Evolutionary conservation across 1,140 invertebrate species (phyloP).

Genomic region (Halictus rubicundus): DNA sequence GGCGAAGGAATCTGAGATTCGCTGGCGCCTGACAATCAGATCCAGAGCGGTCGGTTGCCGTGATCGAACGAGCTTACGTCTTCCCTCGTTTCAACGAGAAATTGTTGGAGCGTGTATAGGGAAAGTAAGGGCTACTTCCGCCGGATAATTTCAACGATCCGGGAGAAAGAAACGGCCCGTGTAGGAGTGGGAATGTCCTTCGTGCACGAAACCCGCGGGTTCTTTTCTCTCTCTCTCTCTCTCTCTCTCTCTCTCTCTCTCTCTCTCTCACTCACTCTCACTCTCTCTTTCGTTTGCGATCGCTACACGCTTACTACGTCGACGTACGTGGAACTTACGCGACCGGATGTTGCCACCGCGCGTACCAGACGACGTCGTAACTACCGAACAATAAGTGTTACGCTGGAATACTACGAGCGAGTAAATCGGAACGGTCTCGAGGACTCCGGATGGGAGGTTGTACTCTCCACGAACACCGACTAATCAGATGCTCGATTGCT

Average conservation of each 20-base stretch:
- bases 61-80: not conserved
- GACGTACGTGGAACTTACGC: conserved; percentile 49
- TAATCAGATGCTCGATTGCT: conserved; percentile 12
- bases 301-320: conserved; percentile 56
- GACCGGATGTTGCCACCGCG: conserved; percentile 53
- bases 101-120: conserved; percentile 47
- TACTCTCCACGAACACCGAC: not conserved
- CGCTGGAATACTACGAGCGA: conserved; percentile 38
- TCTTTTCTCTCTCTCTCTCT: conserved; percentile 10
- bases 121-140: conserved; percentile 49
- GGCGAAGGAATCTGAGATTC: too few relatives aligned
- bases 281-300: conserved; percentile 38
- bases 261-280: too few relatives aligned
- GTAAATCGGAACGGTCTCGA: conserved; percentile 30
- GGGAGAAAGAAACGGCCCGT: conserved; percentile 39
- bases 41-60: not conserved
- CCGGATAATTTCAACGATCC: conserved; percentile 50
- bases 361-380: conserved; percentile 45
- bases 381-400: conserved; percentile 42
- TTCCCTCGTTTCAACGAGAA: conserved; percentile 23
- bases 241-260: too few relatives aligned
- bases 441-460: too few relatives aligned
- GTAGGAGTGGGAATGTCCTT: conserved; percentile 62
- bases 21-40: not conserved
- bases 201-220: conserved; percentile 57